These are phyloP conservation scores for Ageneiosus marmoratus DNA, from an alignment of 2,113 vertebrate genomes.

Conservation along the genomic window DNA sequence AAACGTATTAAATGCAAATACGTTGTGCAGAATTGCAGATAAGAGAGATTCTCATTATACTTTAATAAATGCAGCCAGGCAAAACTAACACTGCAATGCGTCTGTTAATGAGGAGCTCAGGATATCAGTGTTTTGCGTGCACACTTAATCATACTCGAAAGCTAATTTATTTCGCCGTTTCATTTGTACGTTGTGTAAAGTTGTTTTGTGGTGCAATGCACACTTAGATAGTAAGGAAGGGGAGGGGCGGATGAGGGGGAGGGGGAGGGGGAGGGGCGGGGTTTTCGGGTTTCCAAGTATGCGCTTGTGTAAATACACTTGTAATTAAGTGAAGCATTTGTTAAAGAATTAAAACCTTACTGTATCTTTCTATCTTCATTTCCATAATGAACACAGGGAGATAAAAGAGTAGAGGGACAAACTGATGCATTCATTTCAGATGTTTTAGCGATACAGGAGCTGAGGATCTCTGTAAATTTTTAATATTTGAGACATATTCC, in stretches of 20 bases:
- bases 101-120: constrained; percentile 53
- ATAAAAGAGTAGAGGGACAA: constrained; percentile 14
- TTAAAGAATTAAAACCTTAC: constrained; percentile 24
- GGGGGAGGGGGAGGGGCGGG: too few species aligned
- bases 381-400: constrained; percentile 7
- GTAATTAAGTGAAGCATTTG: constrained; percentile 18
- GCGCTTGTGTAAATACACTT: constrained; percentile 2
- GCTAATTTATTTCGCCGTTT: constrained; percentile 42
- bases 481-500: background rate
- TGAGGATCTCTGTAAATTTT: background rate
- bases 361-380: constrained; percentile 27
- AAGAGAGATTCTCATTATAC: constrained; percentile 44
- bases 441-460: background rate
- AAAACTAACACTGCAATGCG: constrained; percentile 53
- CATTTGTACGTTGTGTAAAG: constrained; percentile 16
- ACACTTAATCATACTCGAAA: constrained; percentile 44
- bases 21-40: constrained; percentile 49
- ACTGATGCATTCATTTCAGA: background rate
- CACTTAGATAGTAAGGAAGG: constrained; percentile 16
- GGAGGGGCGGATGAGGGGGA: too few species aligned
- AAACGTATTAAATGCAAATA: constrained; percentile 44
- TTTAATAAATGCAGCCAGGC: constrained; percentile 54
- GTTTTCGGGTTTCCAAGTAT: constrained; percentile 2
- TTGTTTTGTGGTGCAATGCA: constrained; percentile 28
- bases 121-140: constrained; percentile 42